Base-by-base conservation (phyloP, 1,140 invertebrate genomes). In the Panulirus ornatus region DNA sequence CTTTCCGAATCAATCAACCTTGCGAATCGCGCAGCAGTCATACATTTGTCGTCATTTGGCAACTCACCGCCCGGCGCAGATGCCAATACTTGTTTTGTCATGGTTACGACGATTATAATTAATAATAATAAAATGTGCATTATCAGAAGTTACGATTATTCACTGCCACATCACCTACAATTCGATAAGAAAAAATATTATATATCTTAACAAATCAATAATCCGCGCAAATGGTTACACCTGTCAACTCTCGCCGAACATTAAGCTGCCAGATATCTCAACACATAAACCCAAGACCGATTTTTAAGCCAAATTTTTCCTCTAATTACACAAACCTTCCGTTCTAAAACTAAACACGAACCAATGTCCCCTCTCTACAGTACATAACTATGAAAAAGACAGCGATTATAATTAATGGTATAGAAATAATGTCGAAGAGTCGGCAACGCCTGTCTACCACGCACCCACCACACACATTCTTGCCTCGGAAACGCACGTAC, bases 391-490 rank as follows among this genome's bases (percentile, higher is more conserved):
- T n/a, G n/a, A n/a, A n/a, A n/a, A n/a, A n/a, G n/a, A n/a, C n/a
- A n/a, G n/a, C n/a, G n/a, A n/a, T n/a, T n/a, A n/a, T n/a, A n/a
- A n/a, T n/a, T n/a, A n/a, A n/a, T n/a, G n/a, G n/a, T n/a, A n/a
- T n/a, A n/a, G n/a, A n/a, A n/a, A n/a, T n/a, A n/a, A n/a, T n/a
- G n/a, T n/a, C n/a, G n/a, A n/a, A n/a, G n/a, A 0, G 54, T 22
- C 3, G 54, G 54, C 3, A 58, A 22, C 11, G 11, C 3, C 54
- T 5, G 14, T 58, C 54, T 27, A 27, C 22, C 58, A 66, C 58
- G 58, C 58, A 66, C 58, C 58, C 58, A 66, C 27, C n/a, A 66
- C 58, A 66, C n/a, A 66, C 58, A 66, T 66, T 66, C 58, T 66
- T 66, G 58, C 58, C 58, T 66, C n/a, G 22, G 5, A 66, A 14